Conservation (phyloP, 2,113 vertebrate species). For the Corapipo altera region DNA sequence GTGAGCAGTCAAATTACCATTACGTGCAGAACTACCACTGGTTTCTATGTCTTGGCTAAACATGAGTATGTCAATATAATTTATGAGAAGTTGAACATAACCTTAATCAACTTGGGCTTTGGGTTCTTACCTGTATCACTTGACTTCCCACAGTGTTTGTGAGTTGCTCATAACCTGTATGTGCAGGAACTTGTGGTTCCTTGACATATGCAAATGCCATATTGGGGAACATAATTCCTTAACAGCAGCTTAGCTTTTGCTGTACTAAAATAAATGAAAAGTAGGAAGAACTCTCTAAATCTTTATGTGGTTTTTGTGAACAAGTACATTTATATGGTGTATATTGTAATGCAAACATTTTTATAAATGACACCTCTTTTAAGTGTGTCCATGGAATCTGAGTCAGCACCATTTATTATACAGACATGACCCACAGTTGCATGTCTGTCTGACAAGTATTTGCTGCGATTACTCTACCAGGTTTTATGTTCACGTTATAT, state of each 20-base stretch:
- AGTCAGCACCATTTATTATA: background rate
- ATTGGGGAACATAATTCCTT: background rate
- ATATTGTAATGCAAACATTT: background rate
- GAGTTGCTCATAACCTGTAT: background rate
- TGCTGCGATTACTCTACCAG: background rate
- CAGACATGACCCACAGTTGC: background rate
- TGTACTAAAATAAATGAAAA: background rate
- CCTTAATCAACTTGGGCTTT: background rate
- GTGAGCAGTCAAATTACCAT: background rate
- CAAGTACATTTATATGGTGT: background rate
- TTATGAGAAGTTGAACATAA: background rate
- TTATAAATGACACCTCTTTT: background rate
- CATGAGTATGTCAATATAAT: background rate
- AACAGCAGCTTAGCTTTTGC: background rate
- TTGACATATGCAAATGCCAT: background rate
- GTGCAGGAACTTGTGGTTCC: background rate
- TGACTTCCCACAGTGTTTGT: background rate
- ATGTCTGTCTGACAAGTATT: background rate
- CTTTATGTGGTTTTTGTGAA: background rate
- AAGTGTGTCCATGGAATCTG: background rate
- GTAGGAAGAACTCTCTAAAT: background rate
- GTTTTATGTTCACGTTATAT: background rate
- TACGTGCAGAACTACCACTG: background rate
- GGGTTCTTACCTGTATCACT: background rate
- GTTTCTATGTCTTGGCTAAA: background rate